Percentiles rank a stretch among this genome's conserved stretches.
These are phyloP conservation scores for Harpagus bidentatus DNA, from an alignment of 2,113 vertebrate species.

Conservation along the genomic window DNA sequence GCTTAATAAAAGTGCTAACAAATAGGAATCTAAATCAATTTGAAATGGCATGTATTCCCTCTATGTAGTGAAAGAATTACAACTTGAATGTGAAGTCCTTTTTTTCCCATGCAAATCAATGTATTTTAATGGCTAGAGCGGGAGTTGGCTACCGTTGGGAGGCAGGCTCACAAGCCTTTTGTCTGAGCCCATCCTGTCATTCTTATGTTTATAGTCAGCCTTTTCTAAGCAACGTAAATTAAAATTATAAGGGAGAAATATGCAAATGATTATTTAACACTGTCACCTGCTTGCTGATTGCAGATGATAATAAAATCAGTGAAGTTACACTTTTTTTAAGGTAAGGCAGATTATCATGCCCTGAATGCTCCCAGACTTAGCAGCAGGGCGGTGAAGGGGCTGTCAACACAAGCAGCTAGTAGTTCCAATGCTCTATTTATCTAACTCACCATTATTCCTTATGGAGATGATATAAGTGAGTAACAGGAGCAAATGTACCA, in stretches of 20 bases:
- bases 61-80: background rate
- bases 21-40: background rate
- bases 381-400: background rate
- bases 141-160: background rate
- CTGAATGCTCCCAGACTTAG: background rate
- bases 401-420: background rate
- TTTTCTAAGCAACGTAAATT: background rate
- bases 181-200: background rate
- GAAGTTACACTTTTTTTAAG: background rate
- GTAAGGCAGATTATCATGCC: background rate
- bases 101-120: background rate
- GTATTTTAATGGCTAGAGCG: background rate
- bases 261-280: background rate
- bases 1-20: background rate
- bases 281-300: background rate
- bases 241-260: background rate
- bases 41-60: background rate
- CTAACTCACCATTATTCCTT: background rate
- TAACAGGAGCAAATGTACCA: background rate
- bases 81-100: background rate
- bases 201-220: background rate
- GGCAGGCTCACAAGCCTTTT: background rate
- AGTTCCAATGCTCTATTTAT: background rate
- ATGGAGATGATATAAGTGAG: background rate
- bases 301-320: background rate